Percentiles rank a stretch among this genome's conserved stretches.
These are phyloP conservation scores for Epistrophe grossulariae DNA, from an alignment of 2,888 invertebrate genomes.

Conservation along the genomic window DNA sequence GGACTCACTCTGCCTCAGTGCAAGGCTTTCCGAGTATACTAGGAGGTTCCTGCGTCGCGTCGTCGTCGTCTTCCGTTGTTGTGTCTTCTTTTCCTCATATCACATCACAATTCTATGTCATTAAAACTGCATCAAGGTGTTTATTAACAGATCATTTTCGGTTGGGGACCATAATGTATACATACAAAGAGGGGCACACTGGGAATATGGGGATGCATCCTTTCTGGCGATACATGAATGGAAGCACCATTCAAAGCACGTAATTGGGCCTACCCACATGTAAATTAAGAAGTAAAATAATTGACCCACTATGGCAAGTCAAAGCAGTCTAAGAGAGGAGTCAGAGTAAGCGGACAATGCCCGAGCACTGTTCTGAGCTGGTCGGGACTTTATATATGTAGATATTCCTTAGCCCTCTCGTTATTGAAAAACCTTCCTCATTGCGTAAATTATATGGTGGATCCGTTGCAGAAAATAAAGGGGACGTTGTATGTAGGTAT, in stretches of 20 bases:
- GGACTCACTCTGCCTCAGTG: neutral
- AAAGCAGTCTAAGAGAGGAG: neutral
- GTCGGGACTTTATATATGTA: neutral
- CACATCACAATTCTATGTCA: constrained; percentile 69
- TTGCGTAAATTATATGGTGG: constrained; percentile 68
- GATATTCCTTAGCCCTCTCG: constrained; percentile 6
- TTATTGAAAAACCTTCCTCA: constrained; percentile 64
- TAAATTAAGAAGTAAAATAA: constrained; percentile 75
- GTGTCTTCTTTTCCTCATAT: constrained; percentile 29
- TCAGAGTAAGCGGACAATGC: neutral
- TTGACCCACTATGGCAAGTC: constrained; percentile 50
- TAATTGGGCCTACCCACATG: constrained; percentile 69
- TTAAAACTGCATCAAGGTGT: constrained; percentile 76
- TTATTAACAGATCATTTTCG: constrained; percentile 75
- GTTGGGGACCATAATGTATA: constrained; percentile 9
- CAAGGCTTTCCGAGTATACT: neutral
- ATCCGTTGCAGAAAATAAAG: constrained; percentile 50
- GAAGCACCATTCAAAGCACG: constrained; percentile 51
- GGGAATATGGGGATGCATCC: constrained; percentile 1
- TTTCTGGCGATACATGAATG: neutral
- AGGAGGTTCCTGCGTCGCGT: neutral
- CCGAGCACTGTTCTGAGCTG: constrained; percentile 9
- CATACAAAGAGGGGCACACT: constrained; percentile 5
- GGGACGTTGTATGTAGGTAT: neutral
- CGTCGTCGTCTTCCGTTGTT: neutral